A percentile compares a stretch with the other conserved stretches of the same genome.
Conservation (phyloP, 2,113 vertebrate species). For the Chionodraco myersi region DNA sequence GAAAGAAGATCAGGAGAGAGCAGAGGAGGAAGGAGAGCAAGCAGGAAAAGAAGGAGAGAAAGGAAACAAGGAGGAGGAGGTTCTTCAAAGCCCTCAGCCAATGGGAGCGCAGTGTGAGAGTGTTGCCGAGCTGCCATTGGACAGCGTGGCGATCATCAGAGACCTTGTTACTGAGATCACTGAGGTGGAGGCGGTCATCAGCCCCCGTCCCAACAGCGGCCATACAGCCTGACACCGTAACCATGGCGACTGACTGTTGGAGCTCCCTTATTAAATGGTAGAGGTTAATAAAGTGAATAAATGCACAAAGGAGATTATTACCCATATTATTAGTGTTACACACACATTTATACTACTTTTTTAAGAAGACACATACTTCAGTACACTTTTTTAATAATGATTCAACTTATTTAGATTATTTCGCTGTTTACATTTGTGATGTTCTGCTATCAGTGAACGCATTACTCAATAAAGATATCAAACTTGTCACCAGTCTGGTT, state of each 20-base stretch:
- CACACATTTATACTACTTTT: neutral
- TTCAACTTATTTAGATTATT: neutral
- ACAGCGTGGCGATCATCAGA: constrained; percentile 69
- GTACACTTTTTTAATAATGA: neutral
- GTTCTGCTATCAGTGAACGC: neutral
- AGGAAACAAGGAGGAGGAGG: constrained; percentile 6
- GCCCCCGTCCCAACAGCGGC: constrained; percentile 41
- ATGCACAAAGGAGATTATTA: neutral
- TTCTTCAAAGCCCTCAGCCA: constrained; percentile 6
- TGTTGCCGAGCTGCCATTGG: constrained; percentile 34
- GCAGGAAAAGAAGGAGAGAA: neutral
- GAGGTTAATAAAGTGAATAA: neutral
- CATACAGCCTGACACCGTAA: constrained; percentile 4
- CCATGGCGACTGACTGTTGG: neutral
- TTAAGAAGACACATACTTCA: neutral
- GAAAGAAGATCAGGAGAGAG: neutral
- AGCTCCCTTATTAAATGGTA: neutral
- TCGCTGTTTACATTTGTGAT: neutral
- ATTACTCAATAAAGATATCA: neutral
- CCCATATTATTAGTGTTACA: neutral
- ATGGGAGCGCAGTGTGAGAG: neutral
- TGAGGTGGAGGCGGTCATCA: constrained; percentile 66
- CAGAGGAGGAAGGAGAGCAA: neutral
- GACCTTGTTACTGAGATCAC: constrained; percentile 74
- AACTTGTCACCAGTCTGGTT: neutral